Conservation (phyloP, 1,140 invertebrate genomes). For the Sipha flava region DNA sequence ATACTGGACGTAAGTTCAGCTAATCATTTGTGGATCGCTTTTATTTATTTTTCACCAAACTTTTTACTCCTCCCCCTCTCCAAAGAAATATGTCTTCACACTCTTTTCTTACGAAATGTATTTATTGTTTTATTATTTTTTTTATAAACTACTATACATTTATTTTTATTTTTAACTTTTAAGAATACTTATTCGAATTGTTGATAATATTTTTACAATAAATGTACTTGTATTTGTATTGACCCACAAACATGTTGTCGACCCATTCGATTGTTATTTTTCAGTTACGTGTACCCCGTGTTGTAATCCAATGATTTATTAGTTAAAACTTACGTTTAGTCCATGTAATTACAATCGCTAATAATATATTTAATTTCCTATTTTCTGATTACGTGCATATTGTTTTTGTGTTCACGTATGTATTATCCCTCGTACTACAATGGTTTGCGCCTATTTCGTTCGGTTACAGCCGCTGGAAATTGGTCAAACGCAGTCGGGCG, state of each 20-base stretch:
- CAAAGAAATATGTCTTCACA: neutral
- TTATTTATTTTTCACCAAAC: neutral
- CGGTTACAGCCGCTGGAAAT: too few relatives aligned
- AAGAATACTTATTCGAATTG: neutral
- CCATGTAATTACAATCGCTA: neutral
- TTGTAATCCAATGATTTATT: neutral
- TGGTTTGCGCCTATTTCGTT: too few relatives aligned
- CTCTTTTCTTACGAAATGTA: neutral
- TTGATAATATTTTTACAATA: neutral
- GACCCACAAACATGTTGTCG: neutral
- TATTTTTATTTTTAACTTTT: neutral
- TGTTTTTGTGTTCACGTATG: too few relatives aligned
- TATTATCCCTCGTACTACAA: too few relatives aligned
- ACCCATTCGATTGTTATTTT: neutral
- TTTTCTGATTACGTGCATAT: neutral
- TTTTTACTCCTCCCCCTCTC: neutral
- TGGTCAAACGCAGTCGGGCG: too few relatives aligned
- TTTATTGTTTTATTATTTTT: too few relatives aligned
- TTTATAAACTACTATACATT: too few relatives aligned
- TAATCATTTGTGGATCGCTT: slow-evolving; percentile 12
- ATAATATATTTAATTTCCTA: slow-evolving; percentile 31
- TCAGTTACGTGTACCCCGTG: too few relatives aligned
- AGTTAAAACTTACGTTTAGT: slow-evolving; percentile 12
- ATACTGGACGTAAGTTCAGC: neutral
- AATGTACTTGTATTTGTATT: neutral